Base-by-base conservation (phyloP, 2,888 invertebrate species). In the Amorpha juglandis region DNA sequence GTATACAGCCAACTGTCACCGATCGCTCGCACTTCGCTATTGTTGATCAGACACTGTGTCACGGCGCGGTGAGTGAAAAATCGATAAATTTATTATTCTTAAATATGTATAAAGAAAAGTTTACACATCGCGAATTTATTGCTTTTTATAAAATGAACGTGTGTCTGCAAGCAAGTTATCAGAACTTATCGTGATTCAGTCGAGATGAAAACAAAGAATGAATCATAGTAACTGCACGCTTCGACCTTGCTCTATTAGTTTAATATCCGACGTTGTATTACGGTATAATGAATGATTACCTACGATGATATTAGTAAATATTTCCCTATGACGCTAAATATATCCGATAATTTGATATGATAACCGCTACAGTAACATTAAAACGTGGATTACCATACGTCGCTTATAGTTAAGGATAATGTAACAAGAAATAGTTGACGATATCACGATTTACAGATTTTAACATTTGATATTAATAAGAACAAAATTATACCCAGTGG, bases 21-120 rank as follows among this genome's bases (percentile, higher is more conserved):
- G 74, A 67, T 76, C 79, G 77, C 76, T 69, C 68, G 73, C 73
- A 70, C 71, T 77, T 70, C 74, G 74, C 73, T 77, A 87, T 84
- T 89, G 85, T 72, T 73, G 75, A 70, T 67, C 67, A 69, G 71
- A 76, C 75, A 74, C 73, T 74, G 70, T 78, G 76, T 80, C 76
- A 78, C 81, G 79, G 73, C 65, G 50, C 81, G 79, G 73, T 64
- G 50, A 66, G 71, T 71, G 68, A 73, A 80, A 80, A 82, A 89
- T 89, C 89, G 89, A 90, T 88, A 73, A 74, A 71, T 69, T 77
- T 70, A 72, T 77, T 75, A 68, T 71, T 27, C 2, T 70, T 72
- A 79, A 78, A 78, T 75, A 77, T 76, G 65, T 68, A 73, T 47
- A 62, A 63, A 53, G 35, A 62, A 70, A 66, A 67, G 66, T 27